Base-by-base conservation (phyloP, 2,113 vertebrate genomes). In the Gavia stellata region DNA sequence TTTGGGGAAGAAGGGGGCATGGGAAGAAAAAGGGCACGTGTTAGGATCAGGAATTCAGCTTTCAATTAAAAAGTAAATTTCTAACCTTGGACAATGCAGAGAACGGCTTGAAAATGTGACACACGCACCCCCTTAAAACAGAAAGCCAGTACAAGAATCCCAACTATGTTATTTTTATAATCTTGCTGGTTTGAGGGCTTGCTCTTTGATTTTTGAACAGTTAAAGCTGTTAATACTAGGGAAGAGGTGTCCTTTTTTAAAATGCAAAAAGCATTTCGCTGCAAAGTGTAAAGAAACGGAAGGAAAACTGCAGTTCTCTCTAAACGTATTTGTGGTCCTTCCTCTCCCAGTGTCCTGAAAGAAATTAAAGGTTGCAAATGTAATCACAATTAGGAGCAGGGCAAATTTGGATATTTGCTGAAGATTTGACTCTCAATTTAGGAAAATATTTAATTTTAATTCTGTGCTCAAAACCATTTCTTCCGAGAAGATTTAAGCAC, bases 41-140 rank as follows among this genome's bases (percentile, higher is more conserved):
- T 82, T 93, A 58, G 62, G 42, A 95, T 83, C 40, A 90, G 63
- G 92, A 96, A 93, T 94, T 93, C 95, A 94, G 63, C 59, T 26
- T 81, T 90, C 67, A 83, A 83, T 94, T 95, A 95, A 97, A 96
- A 93, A 94, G 85, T 96, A 96, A 96, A 90, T 97, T 94, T 79
- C 86, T 79, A 89, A 81, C 66, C 45, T 34, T 25, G 24, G 92
- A 90, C 66, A 95, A 91, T 66, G 84, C 81, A 77, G 59, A 77
- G 81, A 89, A 94, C 33, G 38, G 58, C 81, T 92, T 58, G 71
- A 94, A 97, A 94, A 95, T 94, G 74, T 52, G 40, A 88, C 28
- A 6, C 53, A 38, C 2, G 1, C 52, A 63, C 40, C 33, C 50
- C n/a, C 74, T 87, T 77, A 66, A 86, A 83, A 85, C 49, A 90